phyloP scores from a whole-genome alignment of 2,797 vertebrate genomes.

The Hydrolagus colliei region DNA sequence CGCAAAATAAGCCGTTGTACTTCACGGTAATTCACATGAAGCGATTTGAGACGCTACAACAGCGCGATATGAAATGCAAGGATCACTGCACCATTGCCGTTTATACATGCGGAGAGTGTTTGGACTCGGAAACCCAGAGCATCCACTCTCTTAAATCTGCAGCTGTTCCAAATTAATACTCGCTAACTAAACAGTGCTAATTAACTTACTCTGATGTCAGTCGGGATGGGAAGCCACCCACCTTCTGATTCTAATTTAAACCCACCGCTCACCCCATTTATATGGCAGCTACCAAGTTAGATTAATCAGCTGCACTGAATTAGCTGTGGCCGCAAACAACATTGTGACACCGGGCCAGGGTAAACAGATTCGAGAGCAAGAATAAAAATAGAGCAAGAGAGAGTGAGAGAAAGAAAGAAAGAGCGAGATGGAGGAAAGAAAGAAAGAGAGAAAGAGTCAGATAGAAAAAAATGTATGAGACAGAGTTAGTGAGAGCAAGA shows the following conservation, averaged over 20 bases:
- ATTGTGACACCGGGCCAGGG: neutral
- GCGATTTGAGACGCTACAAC: no score
- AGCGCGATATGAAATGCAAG: no score
- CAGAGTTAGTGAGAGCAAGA: no score
- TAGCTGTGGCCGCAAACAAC: slow-evolving; percentile 9
- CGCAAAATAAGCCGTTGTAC: no score
- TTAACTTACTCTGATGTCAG: slow-evolving; percentile 29
- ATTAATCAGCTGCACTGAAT: slow-evolving; percentile 25
- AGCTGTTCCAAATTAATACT: slow-evolving; percentile 28
- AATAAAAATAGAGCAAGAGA: neutral
- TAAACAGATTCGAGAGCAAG: neutral
- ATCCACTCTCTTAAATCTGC: slow-evolving; percentile 4
- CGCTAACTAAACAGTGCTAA: slow-evolving; percentile 23
- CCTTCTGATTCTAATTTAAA: slow-evolving; percentile 32
- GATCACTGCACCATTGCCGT: no score
- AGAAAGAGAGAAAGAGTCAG: neutral
- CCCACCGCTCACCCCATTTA: slow-evolving; percentile 17
- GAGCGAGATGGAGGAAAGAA: neutral
- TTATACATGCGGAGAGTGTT: neutral
- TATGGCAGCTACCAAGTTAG: slow-evolving; percentile 21
- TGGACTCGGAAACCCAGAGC: slow-evolving; percentile 24
- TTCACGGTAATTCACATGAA: no score
- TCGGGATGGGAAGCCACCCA: neutral
- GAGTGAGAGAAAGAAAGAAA: neutral
- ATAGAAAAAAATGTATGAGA: no score